Percentiles rank a stretch among this genome's conserved stretches.
Evolutionary conservation across 2,888 invertebrate genomes (phyloP).

Genomic region (Nomada goodeniana): DNA sequence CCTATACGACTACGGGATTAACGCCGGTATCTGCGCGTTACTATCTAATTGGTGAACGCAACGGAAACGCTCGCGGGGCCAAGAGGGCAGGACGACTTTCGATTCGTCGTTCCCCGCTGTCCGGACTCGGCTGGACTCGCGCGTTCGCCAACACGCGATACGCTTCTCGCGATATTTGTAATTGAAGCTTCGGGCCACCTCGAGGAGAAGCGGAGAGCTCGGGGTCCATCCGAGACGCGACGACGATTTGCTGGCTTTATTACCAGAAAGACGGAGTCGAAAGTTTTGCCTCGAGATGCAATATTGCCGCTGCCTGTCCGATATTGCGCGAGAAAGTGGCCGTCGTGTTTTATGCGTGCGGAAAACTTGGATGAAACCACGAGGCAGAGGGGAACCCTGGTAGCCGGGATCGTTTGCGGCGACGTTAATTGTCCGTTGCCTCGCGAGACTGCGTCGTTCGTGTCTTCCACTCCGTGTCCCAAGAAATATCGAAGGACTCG

Average conservation of each 20-base stretch:
- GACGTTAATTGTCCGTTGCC: background rate
- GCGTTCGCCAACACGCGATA: slow-evolving; percentile 1
- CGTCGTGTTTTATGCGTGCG: too few species aligned
- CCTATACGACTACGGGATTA: slow-evolving; percentile 39
- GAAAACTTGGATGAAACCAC: background rate
- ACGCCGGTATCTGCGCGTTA: slow-evolving; percentile 48
- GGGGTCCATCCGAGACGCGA: background rate
- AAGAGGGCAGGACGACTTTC: slow-evolving; percentile 14
- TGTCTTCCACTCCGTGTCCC: background rate
- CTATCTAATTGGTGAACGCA: slow-evolving; percentile 54
- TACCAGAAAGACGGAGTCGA: background rate
- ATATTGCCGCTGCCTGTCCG: too few species aligned
- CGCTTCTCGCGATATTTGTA: slow-evolving; percentile 13
- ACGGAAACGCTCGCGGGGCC: slow-evolving; percentile 45
- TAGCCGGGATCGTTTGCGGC: background rate
- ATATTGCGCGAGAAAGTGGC: too few species aligned
- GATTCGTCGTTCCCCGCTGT: slow-evolving; percentile 13
- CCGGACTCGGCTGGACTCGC: background rate
- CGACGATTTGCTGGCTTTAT: background rate
- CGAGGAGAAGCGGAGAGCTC: background rate
- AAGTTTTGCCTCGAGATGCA: background rate
- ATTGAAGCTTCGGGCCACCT: slow-evolving; percentile 6
- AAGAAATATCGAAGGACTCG: background rate
- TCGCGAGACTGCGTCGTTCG: slow-evolving; percentile 1
- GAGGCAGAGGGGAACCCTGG: background rate